Conservation (phyloP, 2,113 vertebrate species). For the Sceloporus undulatus region DNA sequence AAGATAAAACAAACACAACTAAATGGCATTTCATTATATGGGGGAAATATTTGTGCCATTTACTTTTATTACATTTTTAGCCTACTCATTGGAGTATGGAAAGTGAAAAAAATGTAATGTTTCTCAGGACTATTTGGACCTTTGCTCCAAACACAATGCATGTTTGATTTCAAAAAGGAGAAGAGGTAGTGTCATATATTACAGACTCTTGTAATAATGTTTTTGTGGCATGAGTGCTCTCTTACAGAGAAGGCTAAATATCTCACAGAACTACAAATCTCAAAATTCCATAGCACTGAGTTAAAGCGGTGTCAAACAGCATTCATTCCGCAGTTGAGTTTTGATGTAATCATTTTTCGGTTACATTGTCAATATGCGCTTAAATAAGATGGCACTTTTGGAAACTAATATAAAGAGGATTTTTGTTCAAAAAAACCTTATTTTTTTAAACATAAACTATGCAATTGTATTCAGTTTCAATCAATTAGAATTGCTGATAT, state of each 20-base stretch:
- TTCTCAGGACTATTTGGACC: not conserved
- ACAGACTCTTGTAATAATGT: not conserved
- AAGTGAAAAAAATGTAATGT: not conserved
- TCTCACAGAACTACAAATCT: no score
- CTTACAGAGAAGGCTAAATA: no score
- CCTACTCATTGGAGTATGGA: not conserved
- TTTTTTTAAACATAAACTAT: not conserved
- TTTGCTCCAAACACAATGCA: not conserved
- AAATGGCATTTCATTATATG: not conserved
- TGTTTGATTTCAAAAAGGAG: not conserved
- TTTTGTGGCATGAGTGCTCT: not conserved
- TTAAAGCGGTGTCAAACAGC: no score
- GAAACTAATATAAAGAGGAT: not conserved
- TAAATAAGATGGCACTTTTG: not conserved
- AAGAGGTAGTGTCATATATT: not conserved
- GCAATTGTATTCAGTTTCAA: not conserved
- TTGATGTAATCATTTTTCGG: not conserved
- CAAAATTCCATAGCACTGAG: no score
- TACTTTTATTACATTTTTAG: not conserved
- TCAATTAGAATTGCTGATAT: not conserved
- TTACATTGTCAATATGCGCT: not conserved
- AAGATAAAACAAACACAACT: slow-evolving; percentile 7
- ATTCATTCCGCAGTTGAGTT: no score
- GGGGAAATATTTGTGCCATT: not conserved
- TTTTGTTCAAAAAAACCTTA: no score